These are phyloP conservation scores for Bombus polaris DNA, from an alignment of 1,140 invertebrate species.

Conservation along the genomic window DNA sequence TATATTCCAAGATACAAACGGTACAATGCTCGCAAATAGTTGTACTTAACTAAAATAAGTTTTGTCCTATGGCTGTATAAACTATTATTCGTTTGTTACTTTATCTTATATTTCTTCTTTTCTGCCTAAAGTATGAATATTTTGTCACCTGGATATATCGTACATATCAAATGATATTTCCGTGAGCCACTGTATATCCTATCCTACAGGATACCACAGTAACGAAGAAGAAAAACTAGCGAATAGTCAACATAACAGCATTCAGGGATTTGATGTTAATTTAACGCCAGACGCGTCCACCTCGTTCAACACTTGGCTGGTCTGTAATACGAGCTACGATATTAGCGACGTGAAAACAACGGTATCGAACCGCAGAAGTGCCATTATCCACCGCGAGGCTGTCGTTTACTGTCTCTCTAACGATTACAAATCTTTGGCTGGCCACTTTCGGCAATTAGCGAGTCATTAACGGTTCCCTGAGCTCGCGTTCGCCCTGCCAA, in stretches of 20 bases:
- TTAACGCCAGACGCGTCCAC: not conserved
- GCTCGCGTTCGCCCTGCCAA: not conserved
- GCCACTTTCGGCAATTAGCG: conserved; percentile 51
- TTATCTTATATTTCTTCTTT: too few species aligned
- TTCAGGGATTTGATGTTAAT: not conserved
- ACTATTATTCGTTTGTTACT: too few species aligned
- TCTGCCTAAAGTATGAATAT: too few species aligned
- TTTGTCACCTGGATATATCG: too few species aligned
- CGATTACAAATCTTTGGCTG: conserved; percentile 48
- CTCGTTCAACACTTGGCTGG: conserved; percentile 12
- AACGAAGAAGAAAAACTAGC: too few species aligned
- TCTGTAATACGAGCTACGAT: not conserved
- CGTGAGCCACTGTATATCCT: too few species aligned
- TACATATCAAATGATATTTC: too few species aligned
- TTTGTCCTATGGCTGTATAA: too few species aligned
- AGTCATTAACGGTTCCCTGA: conserved; percentile 42
- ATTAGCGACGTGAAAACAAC: conserved; percentile 26
- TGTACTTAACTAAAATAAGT: too few species aligned
- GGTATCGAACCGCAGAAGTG: conserved; percentile 44
- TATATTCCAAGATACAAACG: not conserved
- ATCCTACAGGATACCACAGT: too few species aligned
- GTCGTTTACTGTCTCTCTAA: conserved; percentile 52
- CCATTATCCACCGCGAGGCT: conserved; percentile 49
- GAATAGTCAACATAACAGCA: not conserved
- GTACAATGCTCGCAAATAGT: not conserved